These are phyloP conservation scores for Sicus ferrugineus DNA, from an alignment of 2,888 invertebrate genomes.

Conservation along the genomic window DNA sequence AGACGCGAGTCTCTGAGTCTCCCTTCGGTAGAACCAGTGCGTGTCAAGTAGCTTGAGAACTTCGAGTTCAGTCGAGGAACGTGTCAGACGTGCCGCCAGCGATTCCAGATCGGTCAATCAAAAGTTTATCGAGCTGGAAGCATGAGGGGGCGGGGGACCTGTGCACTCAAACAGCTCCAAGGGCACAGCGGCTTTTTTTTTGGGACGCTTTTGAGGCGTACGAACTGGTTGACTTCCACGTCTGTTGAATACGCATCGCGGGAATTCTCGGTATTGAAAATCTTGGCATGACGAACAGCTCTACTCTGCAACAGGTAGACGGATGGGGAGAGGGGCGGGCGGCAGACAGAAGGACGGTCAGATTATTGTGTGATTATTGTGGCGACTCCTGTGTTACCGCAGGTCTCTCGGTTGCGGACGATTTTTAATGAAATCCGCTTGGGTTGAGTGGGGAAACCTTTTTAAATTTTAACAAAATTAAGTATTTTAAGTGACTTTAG, in stretches of 20 bases:
- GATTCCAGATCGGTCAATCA: constrained; percentile 26
- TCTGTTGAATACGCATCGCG: not conserved
- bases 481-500: constrained; percentile 30
- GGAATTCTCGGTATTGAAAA: constrained; percentile 16
- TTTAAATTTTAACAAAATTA: constrained; percentile 20
- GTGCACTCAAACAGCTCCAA: constrained; percentile 23
- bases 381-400: constrained; percentile 17
- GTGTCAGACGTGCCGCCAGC: constrained; percentile 9
- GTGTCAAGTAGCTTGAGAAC: not conserved
- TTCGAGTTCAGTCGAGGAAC: not conserved
- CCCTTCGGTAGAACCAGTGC: no score
- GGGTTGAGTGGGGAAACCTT: not conserved
- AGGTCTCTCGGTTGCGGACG: not conserved
- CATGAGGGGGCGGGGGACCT: not conserved
- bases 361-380: constrained; percentile 12
- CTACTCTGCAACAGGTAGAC: not conserved
- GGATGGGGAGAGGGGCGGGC: constrained; percentile 1
- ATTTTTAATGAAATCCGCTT: constrained; percentile 11
- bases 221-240: not conserved
- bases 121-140: constrained; percentile 28
- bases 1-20: no score
- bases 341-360: not conserved
- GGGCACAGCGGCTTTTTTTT: constrained; percentile 3
- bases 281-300: not conserved
- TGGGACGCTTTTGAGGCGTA: no score